These are phyloP conservation scores for Amphiprion percula DNA, from an alignment of 2,113 vertebrate species.

Conservation along the genomic window DNA sequence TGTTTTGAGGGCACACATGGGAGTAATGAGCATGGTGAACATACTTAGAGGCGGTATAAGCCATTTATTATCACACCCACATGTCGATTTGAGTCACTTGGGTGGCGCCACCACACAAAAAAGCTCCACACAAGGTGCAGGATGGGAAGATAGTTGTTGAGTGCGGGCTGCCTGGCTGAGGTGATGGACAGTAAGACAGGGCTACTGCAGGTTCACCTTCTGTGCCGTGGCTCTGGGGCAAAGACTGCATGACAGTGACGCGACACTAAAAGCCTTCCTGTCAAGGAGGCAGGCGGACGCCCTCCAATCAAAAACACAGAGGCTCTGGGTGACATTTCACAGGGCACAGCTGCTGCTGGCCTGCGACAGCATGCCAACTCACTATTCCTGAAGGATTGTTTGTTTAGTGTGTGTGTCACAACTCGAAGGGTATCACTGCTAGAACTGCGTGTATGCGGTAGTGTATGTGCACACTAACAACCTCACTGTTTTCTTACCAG, in stretches of 20 bases:
- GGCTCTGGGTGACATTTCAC: constrained; percentile 82
- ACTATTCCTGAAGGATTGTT: constrained; percentile 82
- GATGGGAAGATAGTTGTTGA: constrained; percentile 39
- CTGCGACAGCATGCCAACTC: constrained; percentile 80
- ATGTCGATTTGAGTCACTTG: constrained; percentile 74
- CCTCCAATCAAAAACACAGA: constrained; percentile 80
- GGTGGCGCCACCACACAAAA: constrained; percentile 69
- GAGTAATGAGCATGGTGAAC: constrained; percentile 76
- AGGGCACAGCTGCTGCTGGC: constrained; percentile 85
- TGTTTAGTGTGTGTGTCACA: constrained; percentile 72
- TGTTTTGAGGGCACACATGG: constrained; percentile 77
- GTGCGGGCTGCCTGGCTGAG: constrained; percentile 38
- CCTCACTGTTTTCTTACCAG: constrained; percentile 38
- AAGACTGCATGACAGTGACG: constrained; percentile 82
- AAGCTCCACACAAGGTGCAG: constrained; percentile 59
- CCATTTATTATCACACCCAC: constrained; percentile 78
- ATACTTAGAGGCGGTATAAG: constrained; percentile 64
- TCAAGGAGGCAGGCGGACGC: constrained; percentile 78
- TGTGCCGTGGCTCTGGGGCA: constrained; percentile 79
- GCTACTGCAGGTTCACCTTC: constrained; percentile 76
- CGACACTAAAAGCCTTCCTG: constrained; percentile 81
- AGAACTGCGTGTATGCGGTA: constrained; percentile 8
- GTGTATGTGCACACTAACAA: constrained; percentile 7
- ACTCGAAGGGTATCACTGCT: constrained; percentile 42
- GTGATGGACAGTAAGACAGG: constrained; percentile 75